Percentiles rank a stretch among this genome's conserved stretches.
phyloP scores from a whole-genome alignment of 1,140 invertebrate species.

The Bombus vancouverensis region DNA sequence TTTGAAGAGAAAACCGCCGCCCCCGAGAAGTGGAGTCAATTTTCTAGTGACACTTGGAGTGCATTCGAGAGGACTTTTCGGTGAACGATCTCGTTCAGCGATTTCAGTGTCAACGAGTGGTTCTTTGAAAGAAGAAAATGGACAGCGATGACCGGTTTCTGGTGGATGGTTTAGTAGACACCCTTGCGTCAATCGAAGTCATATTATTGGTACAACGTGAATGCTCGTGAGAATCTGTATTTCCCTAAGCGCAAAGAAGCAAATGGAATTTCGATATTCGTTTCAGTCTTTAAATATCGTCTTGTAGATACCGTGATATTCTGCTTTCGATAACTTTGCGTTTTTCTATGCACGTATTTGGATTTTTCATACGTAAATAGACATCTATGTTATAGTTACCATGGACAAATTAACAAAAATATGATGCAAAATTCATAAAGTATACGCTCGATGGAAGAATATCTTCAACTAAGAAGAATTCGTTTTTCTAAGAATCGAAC shows the following conservation, averaged over 20 bases:
- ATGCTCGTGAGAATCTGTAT: not conserved
- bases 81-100: not conserved
- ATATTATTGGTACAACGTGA: not conserved
- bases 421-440: too few relatives aligned
- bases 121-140: not conserved
- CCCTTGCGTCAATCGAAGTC: not conserved
- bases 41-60: not conserved
- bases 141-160: not conserved
- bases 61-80: not conserved
- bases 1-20: not conserved
- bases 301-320: too few relatives aligned
- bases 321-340: too few relatives aligned
- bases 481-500: too few relatives aligned
- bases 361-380: too few relatives aligned
- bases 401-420: too few relatives aligned
- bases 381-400: too few relatives aligned
- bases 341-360: too few relatives aligned
- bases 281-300: too few relatives aligned
- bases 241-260: not conserved
- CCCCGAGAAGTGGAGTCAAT: not conserved
- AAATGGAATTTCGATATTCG: not conserved
- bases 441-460: too few relatives aligned
- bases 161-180: not conserved
- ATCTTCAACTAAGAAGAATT: too few relatives aligned
- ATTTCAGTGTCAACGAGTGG: not conserved